phyloP scores from a whole-genome alignment of 2,888 invertebrate species.

The Adela reaumurella region DNA sequence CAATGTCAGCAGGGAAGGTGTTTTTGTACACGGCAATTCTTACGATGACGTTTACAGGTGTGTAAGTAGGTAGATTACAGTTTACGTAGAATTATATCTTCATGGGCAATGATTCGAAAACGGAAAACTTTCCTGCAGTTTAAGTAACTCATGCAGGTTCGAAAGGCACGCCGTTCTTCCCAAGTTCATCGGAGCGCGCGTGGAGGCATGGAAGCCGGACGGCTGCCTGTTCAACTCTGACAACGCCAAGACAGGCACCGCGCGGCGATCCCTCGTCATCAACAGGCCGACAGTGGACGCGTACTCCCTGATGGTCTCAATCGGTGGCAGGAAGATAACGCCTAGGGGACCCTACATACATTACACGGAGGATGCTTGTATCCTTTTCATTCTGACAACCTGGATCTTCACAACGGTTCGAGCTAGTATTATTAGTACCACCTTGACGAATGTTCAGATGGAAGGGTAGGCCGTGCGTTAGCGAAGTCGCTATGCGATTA shows the following conservation, averaged over 20 bases:
- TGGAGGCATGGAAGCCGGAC: slow-evolving; percentile 82
- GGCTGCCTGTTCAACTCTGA: slow-evolving; percentile 94
- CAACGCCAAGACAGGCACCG: slow-evolving; percentile 78
- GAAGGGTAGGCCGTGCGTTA: slow-evolving; percentile 40
- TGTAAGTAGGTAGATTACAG: slow-evolving; percentile 8
- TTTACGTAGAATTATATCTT: background rate
- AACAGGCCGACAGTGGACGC: slow-evolving; percentile 64
- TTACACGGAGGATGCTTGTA: slow-evolving; percentile 95
- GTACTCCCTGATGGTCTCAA: slow-evolving; percentile 87
- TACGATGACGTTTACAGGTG: slow-evolving; percentile 89
- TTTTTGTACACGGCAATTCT: slow-evolving; percentile 92
- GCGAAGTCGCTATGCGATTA: slow-evolving; percentile 56
- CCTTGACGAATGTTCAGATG: too few relatives aligned
- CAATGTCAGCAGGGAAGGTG: slow-evolving; percentile 86
- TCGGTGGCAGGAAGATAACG: slow-evolving; percentile 80
- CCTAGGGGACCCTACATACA: slow-evolving; percentile 69
- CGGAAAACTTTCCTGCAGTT: too few relatives aligned
- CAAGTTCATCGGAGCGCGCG: slow-evolving; percentile 80
- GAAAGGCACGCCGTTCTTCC: slow-evolving; percentile 95
- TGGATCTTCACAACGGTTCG: too few relatives aligned
- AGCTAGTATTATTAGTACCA: too few relatives aligned
- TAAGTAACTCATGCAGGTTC: slow-evolving; percentile 66
- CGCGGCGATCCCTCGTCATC: slow-evolving; percentile 77
- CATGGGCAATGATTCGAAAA: background rate
- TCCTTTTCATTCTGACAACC: too few relatives aligned